Conservation (phyloP, 2,888 invertebrate species). For the Lycocerus yunnanus region DNA sequence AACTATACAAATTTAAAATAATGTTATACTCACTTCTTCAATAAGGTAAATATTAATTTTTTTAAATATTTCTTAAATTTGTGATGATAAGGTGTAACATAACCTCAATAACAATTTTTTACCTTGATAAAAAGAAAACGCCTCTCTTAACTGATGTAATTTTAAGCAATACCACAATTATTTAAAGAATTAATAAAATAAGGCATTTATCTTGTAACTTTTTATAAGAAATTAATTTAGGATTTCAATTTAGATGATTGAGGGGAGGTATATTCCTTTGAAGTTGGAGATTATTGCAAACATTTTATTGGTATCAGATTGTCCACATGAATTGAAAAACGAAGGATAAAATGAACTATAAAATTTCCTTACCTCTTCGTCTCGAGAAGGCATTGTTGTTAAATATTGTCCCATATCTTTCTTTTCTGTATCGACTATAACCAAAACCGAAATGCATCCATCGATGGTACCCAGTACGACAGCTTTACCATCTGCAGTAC, state of each 20-base stretch:
- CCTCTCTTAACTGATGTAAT: neutral
- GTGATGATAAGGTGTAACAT: neutral
- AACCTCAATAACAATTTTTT: neutral
- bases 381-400: conserved; percentile 70
- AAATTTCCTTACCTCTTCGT: conserved; percentile 61
- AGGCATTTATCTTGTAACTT: neutral
- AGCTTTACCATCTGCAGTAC: conserved; percentile 80
- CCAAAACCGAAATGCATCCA: conserved; percentile 90
- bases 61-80: neutral
- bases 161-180: neutral
- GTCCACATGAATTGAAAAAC: neutral
- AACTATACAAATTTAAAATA: neutral
- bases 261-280: neutral
- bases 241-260: neutral
- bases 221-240: neutral
- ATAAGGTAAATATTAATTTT: neutral
- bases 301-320: neutral
- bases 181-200: neutral
- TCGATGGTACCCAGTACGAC: conserved; percentile 90
- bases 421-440: conserved; percentile 71
- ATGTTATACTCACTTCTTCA: neutral
- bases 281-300: neutral
- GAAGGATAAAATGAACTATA: neutral
- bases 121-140: neutral
- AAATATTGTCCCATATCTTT: conserved; percentile 68